Evolutionary conservation across 2,888 invertebrate species (phyloP).

Genomic region (Pristionchus fissidentatus): DNA sequence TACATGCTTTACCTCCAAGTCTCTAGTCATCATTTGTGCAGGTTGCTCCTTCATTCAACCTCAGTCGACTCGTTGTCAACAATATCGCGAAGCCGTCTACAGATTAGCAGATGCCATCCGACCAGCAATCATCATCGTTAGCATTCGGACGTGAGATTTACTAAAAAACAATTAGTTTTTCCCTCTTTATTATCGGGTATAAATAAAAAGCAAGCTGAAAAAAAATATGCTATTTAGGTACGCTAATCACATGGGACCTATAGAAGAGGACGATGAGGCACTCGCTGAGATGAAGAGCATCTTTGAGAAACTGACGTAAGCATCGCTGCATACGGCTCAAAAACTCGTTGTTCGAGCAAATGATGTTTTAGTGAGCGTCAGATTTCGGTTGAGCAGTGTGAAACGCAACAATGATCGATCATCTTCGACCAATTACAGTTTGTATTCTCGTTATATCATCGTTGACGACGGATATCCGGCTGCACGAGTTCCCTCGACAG

Average conservation of each 20-base stretch:
- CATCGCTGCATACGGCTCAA: background rate
- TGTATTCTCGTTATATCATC: background rate
- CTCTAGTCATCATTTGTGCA: too few relatives aligned
- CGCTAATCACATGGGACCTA: background rate
- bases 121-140: conserved; percentile 5
- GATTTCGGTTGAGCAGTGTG: background rate
- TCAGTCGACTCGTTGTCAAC: background rate
- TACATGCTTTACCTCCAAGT: too few relatives aligned
- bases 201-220: background rate
- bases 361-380: background rate
- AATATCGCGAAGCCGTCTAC: conserved; percentile 6
- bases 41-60: conserved; percentile 23
- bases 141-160: background rate
- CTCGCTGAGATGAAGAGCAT: conserved; percentile 2
- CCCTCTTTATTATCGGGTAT: too few relatives aligned
- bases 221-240: background rate
- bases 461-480: background rate
- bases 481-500: conserved; percentile 6
- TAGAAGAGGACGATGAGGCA: background rate
- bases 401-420: background rate
- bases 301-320: conserved; percentile 15
- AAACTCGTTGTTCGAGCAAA: too few relatives aligned
- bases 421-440: background rate
- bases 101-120: background rate
- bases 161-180: too few relatives aligned